Evolutionary conservation across 2,113 vertebrate species (phyloP), one percentile per base, ranked within the genome.

Genomic region (Balaenoptera acutorostrata): DNA sequence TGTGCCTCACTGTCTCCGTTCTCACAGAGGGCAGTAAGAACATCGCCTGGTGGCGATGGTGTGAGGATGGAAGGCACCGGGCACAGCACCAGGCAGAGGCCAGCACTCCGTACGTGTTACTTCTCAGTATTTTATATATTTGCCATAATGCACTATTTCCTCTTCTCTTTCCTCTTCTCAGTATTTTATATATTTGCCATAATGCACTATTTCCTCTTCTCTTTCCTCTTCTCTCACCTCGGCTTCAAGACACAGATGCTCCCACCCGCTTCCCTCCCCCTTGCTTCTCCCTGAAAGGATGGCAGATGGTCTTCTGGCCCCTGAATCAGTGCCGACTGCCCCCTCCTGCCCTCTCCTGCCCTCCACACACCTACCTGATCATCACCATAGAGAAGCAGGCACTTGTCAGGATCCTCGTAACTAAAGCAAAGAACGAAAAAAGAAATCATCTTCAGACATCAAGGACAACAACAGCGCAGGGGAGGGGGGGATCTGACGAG

Each of bases 341-440:
- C 52, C 39, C 81, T 33, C 36, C 20, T 13, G 23, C 10, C 17
- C 31, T 2, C 36, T 41, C 69, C 36, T 52, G 74, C 74, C 74
- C 74, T 52, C 31, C 46, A 33, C 23, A 21, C 15, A 87, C 82
- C 78, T 97, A 99, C 99, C 98, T 99, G 98, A 95, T 98, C 96
- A 96, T 99, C 99, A 5, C 99, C 98, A 33, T 98, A 99, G 31
- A 99, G 85, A 95, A 99, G 97, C 93, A 98, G 98, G 88, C 99
- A 99, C 93, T 99, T 98, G 95, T 99, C 99, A 86, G 95, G 95
- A 57, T 98, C 98, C 39, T 98, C 68, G 66, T 90, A 98, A 97
- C 99, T 99, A 78, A 82, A 97, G 88, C 74, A 97, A 75, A 96
- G 89, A 80, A 95, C 1, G 33, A 7, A 55, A 96, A 95, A 69